phyloP scores from a whole-genome alignment of 2,797 vertebrate genomes.

The Botia almorhae region DNA sequence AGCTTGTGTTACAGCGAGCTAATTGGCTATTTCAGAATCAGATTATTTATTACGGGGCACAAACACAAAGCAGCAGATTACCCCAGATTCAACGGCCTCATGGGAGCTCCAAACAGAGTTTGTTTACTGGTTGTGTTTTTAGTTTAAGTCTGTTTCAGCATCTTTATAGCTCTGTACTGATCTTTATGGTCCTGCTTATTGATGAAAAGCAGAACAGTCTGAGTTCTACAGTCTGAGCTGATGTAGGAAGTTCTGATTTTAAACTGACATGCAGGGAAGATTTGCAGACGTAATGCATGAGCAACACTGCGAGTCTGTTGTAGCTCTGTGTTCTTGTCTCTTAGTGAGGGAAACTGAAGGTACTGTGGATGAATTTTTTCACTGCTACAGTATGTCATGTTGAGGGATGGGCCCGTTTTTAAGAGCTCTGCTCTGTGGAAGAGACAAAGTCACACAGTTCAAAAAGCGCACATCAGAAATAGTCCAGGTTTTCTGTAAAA shows the following conservation, averaged over 20 bases:
- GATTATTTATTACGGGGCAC: slow-evolving; percentile 43
- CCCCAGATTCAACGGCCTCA: slow-evolving; percentile 39
- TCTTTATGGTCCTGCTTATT: no score
- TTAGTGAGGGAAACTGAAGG: no score
- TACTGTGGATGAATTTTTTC: no score
- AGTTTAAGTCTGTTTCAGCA: slow-evolving; percentile 11
- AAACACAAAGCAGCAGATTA: slow-evolving; percentile 49
- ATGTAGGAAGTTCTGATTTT: not conserved
- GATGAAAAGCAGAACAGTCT: not conserved
- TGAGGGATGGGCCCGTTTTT: no score
- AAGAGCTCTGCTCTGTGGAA: no score
- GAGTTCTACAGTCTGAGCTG: not conserved
- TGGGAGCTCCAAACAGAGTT: slow-evolving; percentile 24
- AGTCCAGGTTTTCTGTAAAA: slow-evolving; percentile 5
- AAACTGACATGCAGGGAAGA: no score
- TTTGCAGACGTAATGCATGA: no score
- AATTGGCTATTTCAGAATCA: slow-evolving; percentile 51
- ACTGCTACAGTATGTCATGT: no score
- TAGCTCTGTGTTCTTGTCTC: no score
- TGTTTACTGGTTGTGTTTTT: slow-evolving; percentile 44
- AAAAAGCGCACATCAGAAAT: slow-evolving; percentile 25
- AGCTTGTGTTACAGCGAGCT: slow-evolving; percentile 43
- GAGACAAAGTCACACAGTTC: no score
- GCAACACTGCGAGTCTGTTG: no score
- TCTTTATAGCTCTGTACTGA: not conserved